Conservation (phyloP, 2,797 vertebrate genomes). For the Enoplosus armatus region DNA sequence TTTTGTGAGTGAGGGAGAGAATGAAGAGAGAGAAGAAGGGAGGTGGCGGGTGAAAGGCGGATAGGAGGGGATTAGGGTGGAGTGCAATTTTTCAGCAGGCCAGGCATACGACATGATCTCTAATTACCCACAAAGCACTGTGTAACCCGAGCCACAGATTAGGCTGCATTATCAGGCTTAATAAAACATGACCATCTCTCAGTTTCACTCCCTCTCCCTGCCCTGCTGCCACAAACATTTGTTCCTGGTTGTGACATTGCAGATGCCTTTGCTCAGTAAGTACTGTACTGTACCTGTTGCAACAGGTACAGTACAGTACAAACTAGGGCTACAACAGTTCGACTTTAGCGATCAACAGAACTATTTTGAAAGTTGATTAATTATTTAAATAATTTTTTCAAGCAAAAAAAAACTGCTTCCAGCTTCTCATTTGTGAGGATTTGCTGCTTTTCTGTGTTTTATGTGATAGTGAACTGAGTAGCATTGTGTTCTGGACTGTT, state of each 20-base stretch:
- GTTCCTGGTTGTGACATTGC: conserved; percentile 54
- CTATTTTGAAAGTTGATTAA: no score
- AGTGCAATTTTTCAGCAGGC: conserved; percentile 80
- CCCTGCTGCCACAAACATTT: conserved; percentile 66
- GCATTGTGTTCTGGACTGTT: background rate
- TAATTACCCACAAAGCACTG: conserved; percentile 84
- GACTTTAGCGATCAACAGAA: no score
- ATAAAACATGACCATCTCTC: conserved; percentile 84
- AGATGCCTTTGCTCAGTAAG: conserved; percentile 7
- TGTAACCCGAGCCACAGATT: conserved; percentile 82
- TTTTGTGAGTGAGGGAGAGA: conserved; percentile 45
- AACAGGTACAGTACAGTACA: conserved; percentile 14
- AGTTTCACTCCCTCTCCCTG: conserved; percentile 71
- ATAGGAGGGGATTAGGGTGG: conserved; percentile 80
- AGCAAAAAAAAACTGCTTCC: no score
- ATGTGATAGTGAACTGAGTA: background rate
- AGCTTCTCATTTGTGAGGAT: no score
- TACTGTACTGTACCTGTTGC: conserved; percentile 36
- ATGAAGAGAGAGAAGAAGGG: conserved; percentile 49
- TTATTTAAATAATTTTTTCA: no score
- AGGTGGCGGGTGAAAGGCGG: conserved; percentile 71
- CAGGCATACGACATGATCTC: conserved; percentile 81
- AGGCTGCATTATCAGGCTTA: conserved; percentile 82
- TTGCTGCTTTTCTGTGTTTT: background rate
- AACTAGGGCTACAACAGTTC: no score